Base-by-base conservation (phyloP, 1,140 invertebrate genomes). In the Drosophila dunni region DNA sequence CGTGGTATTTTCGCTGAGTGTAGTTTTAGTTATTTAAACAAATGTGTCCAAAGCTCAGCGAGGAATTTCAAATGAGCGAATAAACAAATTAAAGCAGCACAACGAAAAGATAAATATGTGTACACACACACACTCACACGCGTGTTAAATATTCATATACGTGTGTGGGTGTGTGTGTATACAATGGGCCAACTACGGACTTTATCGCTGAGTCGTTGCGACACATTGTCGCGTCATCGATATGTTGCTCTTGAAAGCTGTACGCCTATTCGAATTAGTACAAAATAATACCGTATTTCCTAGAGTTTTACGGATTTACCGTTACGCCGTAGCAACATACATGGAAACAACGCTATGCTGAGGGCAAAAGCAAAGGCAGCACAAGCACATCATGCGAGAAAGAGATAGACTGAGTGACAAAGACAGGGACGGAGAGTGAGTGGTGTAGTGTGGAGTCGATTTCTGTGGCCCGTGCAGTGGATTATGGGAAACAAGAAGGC, bases 271-370 rank as follows among this genome's bases (percentile, higher is more conserved):
- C 77, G 78, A 90, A 88, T 88, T 90, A 88, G 83, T 88, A 88
- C 83, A 90, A 88, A 89, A 90, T 88, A 88, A 88, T 88, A 88
- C 83, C 84, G 83, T 88, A 88, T 89, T 88, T 88, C 83, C 85
- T 90, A 83, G 81, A 88, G 75, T 74, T 67, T 85, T 88, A 88
- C 83, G 83, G 85, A 83, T 77, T 83, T 76, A 83, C 83, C 72
- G 83, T 79, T 86, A 79, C 83, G 82, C 67, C 82, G 83, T 82
- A 79, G 42, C 64, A 57, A 57, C 57, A 65, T 66, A 40, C 57
- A 65, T 66, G 34, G 44, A 38, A 42, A 50, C 70, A 54, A 56
- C 36, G 71, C 71, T 63, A 74, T 69, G 71, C 50, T 74, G 65
- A 74, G 71, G 71, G 65, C 71, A 36, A 17, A 29, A 6, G 7